Evolutionary conservation across 2,797 vertebrate species (phyloP).

Genomic region (Meda fulgida): DNA sequence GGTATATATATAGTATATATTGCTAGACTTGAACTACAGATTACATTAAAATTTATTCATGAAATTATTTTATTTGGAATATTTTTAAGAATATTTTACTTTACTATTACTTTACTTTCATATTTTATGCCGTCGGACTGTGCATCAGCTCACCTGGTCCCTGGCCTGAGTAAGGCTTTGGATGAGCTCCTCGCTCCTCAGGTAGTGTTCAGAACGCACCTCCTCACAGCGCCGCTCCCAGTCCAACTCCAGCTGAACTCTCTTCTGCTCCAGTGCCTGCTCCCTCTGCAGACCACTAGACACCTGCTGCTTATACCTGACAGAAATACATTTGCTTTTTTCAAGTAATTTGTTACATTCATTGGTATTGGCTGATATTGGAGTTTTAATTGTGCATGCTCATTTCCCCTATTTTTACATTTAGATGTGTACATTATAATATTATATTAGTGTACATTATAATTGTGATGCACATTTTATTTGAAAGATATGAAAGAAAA

Average conservation of each 20-base stretch:
- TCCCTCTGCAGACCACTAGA: slow-evolving; percentile 73
- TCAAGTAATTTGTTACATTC: not conserved
- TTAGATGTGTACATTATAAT: not conserved
- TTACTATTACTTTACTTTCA: slow-evolving; percentile 2
- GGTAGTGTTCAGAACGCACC: slow-evolving; percentile 72
- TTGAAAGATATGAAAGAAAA: not conserved
- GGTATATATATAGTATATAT: not conserved
- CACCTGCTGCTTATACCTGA: slow-evolving; percentile 84
- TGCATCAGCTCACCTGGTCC: slow-evolving; percentile 77
- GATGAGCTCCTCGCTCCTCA: slow-evolving; percentile 79
- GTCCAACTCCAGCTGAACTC: slow-evolving; percentile 79
- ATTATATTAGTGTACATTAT: not conserved
- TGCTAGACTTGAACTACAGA: not conserved
- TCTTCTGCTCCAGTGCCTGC: slow-evolving; percentile 74
- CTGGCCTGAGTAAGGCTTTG: slow-evolving; percentile 74
- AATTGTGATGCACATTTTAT: not conserved
- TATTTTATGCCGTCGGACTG: not conserved
- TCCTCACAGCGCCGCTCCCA: slow-evolving; percentile 81
- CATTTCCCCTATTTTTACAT: not conserved
- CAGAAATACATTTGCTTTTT: not conserved
- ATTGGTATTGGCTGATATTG: not conserved
- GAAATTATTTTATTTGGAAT: not conserved
- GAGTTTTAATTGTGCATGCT: not conserved
- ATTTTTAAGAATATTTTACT: not conserved
- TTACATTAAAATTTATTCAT: not conserved